Base-by-base conservation (phyloP, 2,888 invertebrate genomes). In the Apamea epomidion region DNA sequence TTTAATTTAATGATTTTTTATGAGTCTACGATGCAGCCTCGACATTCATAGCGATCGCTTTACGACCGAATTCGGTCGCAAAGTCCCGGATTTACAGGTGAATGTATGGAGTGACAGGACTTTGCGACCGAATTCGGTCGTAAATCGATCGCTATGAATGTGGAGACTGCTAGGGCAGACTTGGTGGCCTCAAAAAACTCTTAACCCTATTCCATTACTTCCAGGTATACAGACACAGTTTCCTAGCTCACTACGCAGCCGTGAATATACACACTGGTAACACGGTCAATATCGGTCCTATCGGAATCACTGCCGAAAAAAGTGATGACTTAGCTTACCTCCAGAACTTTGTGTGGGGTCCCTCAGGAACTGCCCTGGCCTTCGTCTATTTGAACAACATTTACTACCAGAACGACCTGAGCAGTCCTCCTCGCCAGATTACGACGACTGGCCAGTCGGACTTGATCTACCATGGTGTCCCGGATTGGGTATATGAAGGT, bases 401-500 rank as follows among this genome's bases (percentile, higher is more conserved):
- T 86, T 99, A 97, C 95, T 99, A 98, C 92, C 98, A 98, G 90
- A 91, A 95, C 1, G 97, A 95, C 29, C 92, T 97, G 76, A 94
- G 92, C 5, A 94, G 93, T 0, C 89, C 93, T 0, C 96, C 97
- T 10, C 93, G 95, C 51, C 97, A 97, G 86, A 96, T 99, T 68
- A 98, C 99, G 0, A 95, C 93, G 0, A 98, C 97, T 88, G 98
- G 98, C 1, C 91, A 95, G 51, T 94, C 96, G 70, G 97, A 97
- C 48, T 97, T 97, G 21, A 97, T 99, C 76, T 98, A 98, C 92
- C 98, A 99, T 93, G 99, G 99, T 58, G 97, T 99, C n/a, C 98
- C 99, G 60, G 99, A 99, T 95, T 99, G 99, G 99, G 98, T 99
- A 2, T 99, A 99, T 95, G 99, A 99, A 97, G 99, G 98, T 98